A percentile compares a stretch with the other conserved stretches of the same genome.
Evolutionary conservation across 2,113 vertebrate species (phyloP).

Genomic region (Mobula hypostoma): DNA sequence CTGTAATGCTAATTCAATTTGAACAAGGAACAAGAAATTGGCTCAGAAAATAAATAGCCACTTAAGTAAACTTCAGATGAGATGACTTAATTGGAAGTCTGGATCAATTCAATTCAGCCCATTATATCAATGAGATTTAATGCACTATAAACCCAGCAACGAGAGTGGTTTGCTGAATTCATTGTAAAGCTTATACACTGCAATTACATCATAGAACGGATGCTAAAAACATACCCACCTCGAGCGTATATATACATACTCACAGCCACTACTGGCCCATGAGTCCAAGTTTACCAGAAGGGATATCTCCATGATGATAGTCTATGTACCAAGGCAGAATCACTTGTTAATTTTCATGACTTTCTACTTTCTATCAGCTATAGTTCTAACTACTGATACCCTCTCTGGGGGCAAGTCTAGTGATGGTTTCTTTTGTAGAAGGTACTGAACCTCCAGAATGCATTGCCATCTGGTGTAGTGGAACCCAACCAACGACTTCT

Average conservation of each 20-base stretch:
- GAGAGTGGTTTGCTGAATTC: background rate
- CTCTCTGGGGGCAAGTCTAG: background rate
- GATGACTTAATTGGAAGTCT: conserved; percentile 29
- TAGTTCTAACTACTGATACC: background rate
- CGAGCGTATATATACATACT: background rate
- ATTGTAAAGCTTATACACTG: background rate
- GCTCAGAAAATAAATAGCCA: conserved; percentile 26
- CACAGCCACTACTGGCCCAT: background rate
- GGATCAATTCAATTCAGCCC: conserved; percentile 31
- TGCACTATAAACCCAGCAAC: background rate
- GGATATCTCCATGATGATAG: background rate
- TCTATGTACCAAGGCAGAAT: background rate
- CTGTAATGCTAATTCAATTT: conserved; percentile 30
- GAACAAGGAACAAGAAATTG: conserved; percentile 25
- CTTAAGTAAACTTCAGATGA: conserved; percentile 26
- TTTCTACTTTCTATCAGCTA: background rate
- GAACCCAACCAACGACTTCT: background rate
- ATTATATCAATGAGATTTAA: conserved; percentile 26
- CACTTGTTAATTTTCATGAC: background rate
- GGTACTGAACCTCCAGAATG: background rate
- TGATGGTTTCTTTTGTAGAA: background rate
- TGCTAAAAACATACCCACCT: too few relatives aligned
- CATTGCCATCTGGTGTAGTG: background rate
- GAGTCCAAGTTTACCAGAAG: background rate
- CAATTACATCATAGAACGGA: background rate